Conservation (phyloP, 2,888 invertebrate species). For the Pseudococcus viburni region DNA sequence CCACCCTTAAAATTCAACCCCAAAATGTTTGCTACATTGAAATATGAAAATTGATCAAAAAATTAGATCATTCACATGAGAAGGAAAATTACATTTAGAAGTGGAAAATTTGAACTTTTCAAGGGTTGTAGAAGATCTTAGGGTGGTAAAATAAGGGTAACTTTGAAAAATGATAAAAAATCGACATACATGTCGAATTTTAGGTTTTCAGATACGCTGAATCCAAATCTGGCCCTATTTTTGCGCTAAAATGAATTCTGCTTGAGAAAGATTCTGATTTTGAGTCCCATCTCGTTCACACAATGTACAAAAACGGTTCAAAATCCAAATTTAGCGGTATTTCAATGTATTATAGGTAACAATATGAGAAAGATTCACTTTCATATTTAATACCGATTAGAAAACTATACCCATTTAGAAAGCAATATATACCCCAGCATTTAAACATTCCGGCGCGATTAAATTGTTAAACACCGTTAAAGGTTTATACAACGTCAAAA, state of each 20-base stretch:
- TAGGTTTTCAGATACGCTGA: not conserved
- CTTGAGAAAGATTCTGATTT: not conserved
- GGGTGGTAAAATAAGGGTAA: not conserved
- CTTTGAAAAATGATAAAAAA: not conserved
- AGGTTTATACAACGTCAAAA: conserved; percentile 55
- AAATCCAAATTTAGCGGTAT: not conserved
- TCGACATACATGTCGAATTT: not conserved
- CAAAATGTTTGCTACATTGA: not conserved
- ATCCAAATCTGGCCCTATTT: not conserved
- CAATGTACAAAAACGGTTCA: not conserved
- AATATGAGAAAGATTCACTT: not conserved
- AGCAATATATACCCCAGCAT: not conserved
- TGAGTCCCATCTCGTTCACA: not conserved
- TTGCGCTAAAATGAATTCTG: not conserved
- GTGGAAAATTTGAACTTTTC: not conserved
- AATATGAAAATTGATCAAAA: not conserved
- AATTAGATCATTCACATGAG: not conserved
- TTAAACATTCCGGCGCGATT: conserved; percentile 31
- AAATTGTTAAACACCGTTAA: conserved; percentile 51
- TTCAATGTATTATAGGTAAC: not conserved
- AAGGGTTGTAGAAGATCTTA: not conserved
- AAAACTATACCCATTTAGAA: conserved; percentile 1
- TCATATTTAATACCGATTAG: not conserved
- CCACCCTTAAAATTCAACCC: not conserved
- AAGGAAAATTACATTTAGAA: not conserved